Base-by-base conservation (phyloP, 2,113 vertebrate genomes). In the Chaetops frenatus region DNA sequence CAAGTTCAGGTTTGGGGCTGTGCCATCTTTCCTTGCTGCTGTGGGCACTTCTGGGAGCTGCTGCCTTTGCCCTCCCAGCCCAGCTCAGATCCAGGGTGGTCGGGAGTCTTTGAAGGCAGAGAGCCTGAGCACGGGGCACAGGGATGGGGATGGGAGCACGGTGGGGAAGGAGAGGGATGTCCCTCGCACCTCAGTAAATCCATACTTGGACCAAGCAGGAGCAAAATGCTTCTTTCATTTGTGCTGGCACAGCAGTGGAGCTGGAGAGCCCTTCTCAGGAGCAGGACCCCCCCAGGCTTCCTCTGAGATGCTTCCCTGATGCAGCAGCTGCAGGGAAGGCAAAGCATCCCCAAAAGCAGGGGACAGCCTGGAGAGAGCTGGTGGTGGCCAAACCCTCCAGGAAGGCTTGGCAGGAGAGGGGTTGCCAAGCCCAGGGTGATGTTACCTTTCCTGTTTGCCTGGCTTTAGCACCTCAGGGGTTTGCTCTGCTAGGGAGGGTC, bases 1-100 rank as follows among this genome's bases (percentile, higher is more conserved):
- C n/a, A 36, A 27, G 60, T 23, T 67, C 47, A 28, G 45, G 23
- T 60, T 47, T 76, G 85, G 72, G 86, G 60, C 50, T 74, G 42
- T 79, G 81, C 53, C 45, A 6, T 15, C 62, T 86, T 61, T 27
- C 47, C 50, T 56, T 31, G 36, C 38, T 66, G 24, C n/a, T 54
- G 18, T 5, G n/a, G 53, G 74, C 1, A 0, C 28, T 66, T 28
- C 42, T 48, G 72, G 53, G 58, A 77, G 14, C 62, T 44, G 51
- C 42, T 92, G 81, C 64, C 40, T 73, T 50, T 80, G 23, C 27
- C 9, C 4, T 62, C 17, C 53, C 29, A 38, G 44, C 38, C 76
- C 57, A 6, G 56, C 45, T 1, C 0, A 2, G 70, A 15, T 18
- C 28, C 2, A 4, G 84, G 35, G 11, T 7, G 35, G 6, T 8